Conservation (phyloP, 2,888 invertebrate genomes). For the Chaitophorus viminalis region DNA sequence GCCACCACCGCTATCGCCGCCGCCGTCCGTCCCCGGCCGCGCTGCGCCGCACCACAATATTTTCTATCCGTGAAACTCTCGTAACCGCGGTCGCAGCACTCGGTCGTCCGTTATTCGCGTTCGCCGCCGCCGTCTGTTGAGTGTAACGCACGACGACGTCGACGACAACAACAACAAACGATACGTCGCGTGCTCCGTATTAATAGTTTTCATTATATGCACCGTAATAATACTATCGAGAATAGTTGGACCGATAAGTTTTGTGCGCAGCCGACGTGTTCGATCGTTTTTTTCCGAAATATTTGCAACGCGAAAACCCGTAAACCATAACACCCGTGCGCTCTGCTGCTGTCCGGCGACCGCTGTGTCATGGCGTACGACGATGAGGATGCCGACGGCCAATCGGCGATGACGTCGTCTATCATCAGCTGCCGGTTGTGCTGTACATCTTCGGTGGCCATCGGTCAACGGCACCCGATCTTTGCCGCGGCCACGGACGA, state of each 20-base stretch:
- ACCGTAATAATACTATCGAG: not conserved
- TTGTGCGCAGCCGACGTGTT: too few relatives aligned
- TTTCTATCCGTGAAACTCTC: slow-evolving; percentile 48
- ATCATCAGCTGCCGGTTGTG: slow-evolving; percentile 46
- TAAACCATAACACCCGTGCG: too few relatives aligned
- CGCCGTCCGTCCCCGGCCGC: slow-evolving; percentile 36
- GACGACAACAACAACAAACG: not conserved
- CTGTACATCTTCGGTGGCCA: slow-evolving; percentile 15
- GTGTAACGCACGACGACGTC: not conserved
- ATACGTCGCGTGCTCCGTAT: not conserved
- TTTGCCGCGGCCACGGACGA: not conserved
- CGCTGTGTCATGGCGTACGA: not conserved
- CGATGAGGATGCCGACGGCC: not conserved
- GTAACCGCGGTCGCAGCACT: slow-evolving; percentile 32
- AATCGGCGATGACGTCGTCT: not conserved
- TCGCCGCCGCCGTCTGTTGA: slow-evolving; percentile 1
- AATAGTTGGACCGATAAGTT: too few relatives aligned
- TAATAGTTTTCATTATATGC: not conserved
- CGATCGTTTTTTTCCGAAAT: too few relatives aligned
- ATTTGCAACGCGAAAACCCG: too few relatives aligned
- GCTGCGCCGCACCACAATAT: slow-evolving; percentile 41
- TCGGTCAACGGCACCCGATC: slow-evolving; percentile 9
- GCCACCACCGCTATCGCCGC: not conserved
- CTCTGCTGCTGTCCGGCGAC: too few relatives aligned
- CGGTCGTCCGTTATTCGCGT: slow-evolving; percentile 53